These are phyloP conservation scores for Bothrops jararaca DNA, from an alignment of 2,113 vertebrate species.

Conservation along the genomic window DNA sequence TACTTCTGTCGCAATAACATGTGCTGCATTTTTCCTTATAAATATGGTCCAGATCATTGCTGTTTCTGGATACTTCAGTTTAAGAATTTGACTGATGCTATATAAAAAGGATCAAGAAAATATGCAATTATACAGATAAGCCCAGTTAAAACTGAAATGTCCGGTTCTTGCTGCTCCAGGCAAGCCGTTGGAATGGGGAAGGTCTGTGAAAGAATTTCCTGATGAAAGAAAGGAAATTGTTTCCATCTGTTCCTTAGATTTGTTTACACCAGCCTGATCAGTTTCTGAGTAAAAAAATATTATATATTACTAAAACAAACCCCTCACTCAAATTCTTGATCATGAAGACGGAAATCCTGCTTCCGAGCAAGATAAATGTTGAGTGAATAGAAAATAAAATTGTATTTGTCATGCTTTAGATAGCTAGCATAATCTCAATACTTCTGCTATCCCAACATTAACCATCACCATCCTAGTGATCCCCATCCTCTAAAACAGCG, in stretches of 20 bases:
- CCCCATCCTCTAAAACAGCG: neutral
- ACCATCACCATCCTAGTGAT: neutral
- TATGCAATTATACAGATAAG: neutral
- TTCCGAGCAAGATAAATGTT: neutral
- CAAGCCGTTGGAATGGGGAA: neutral
- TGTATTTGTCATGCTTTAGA: neutral
- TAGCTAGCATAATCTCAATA: neutral
- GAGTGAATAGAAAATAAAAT: neutral
- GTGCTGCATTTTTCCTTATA: neutral
- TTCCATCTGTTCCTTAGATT: constrained; percentile 41
- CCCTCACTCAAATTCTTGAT: neutral
- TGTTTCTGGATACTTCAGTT: constrained; percentile 22
- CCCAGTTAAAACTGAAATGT: neutral
- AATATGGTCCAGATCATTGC: constrained; percentile 9
- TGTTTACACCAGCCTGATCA: constrained; percentile 42
- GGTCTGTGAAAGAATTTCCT: constrained; percentile 51
- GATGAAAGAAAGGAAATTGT: constrained; percentile 60
- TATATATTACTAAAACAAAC: neutral
- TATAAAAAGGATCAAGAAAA: constrained; percentile 26
- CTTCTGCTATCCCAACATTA: neutral
- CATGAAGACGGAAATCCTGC: neutral
- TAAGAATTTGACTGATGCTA: constrained; percentile 42
- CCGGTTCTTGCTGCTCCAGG: neutral
- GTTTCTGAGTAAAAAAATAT: constrained; percentile 15
- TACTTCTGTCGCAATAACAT: neutral